Conservation (phyloP, 2,113 vertebrate genomes). For the Sturnus vulgaris region DNA sequence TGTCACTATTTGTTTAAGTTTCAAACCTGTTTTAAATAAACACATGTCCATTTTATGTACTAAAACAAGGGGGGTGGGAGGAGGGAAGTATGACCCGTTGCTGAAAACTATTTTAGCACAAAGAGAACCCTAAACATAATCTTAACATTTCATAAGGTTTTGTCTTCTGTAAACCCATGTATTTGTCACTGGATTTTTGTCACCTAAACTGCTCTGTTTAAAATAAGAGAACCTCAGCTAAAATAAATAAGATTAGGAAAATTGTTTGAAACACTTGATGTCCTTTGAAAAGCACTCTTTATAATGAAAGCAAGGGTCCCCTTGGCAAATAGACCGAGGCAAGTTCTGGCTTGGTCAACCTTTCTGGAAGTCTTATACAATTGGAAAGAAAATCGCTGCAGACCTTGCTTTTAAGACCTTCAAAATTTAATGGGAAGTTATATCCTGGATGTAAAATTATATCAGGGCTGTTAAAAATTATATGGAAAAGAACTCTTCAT, state of each 20-base stretch:
- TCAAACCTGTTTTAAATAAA: slow-evolving; percentile 78
- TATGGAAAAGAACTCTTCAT: slow-evolving; percentile 20
- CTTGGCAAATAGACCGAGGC: background rate
- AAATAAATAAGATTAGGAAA: slow-evolving; percentile 35
- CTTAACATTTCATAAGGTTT: slow-evolving; percentile 1
- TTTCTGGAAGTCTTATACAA: background rate
- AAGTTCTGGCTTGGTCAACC: slow-evolving; percentile 22
- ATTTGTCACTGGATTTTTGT: slow-evolving; percentile 42
- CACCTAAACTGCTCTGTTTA: background rate
- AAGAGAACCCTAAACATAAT: slow-evolving; percentile 25
- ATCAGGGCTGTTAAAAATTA: slow-evolving; percentile 16
- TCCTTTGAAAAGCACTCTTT: slow-evolving; percentile 1
- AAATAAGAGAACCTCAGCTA: slow-evolving; percentile 17
- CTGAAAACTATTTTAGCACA: slow-evolving; percentile 40
- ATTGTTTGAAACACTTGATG: background rate
- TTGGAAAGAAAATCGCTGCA: background rate
- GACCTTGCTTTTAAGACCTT: slow-evolving; percentile 23
- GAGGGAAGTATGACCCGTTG: background rate
- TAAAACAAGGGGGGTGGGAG: slow-evolving; percentile 49
- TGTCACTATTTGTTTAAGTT: slow-evolving; percentile 78
- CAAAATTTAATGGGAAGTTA: slow-evolving; percentile 27
- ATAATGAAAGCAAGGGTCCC: slow-evolving; percentile 1
- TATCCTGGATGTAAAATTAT: slow-evolving; percentile 41
- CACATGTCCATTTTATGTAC: slow-evolving; percentile 72
- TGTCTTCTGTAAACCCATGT: background rate